A percentile compares a stretch with the other conserved stretches of the same genome.
Conservation (phyloP, 1,140 invertebrate species). For the Mizuhopecten yessoensis region DNA sequence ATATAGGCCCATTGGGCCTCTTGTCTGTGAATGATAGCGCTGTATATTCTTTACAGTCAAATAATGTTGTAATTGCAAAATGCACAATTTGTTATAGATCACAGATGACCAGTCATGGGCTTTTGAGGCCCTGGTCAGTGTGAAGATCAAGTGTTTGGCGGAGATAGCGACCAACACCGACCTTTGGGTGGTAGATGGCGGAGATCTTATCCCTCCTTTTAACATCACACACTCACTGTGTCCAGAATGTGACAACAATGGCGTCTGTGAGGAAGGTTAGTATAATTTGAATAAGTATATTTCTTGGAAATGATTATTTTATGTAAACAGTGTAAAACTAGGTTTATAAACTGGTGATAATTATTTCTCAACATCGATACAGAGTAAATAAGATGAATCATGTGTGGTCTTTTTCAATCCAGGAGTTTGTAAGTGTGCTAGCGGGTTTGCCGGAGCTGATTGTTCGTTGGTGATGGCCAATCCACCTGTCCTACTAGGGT, state of each 20-base stretch:
- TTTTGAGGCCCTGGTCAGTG: constrained; percentile 60
- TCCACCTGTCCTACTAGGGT: constrained; percentile 54
- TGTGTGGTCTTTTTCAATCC: not conserved
- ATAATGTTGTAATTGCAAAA: no score
- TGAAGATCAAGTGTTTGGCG: constrained; percentile 66
- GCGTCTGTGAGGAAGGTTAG: not conserved
- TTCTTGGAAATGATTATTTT: no score
- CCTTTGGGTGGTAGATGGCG: constrained; percentile 55
- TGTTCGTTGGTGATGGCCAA: constrained; percentile 64
- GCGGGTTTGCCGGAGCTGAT: constrained; percentile 65
- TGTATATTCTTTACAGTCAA: not conserved
- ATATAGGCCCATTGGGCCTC: no score
- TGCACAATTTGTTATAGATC: constrained; percentile 60
- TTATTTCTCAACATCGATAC: no score
- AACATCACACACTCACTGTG: not conserved
- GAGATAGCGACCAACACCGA: constrained; percentile 48
- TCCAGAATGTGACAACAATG: not conserved
- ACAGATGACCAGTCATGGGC: constrained; percentile 64
- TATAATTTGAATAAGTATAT: no score
- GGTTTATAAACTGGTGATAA: no score
- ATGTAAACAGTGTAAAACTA: no score
- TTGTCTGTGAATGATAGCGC: no score
- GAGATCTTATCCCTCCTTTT: constrained; percentile 44
- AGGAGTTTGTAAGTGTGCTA: constrained; percentile 69
- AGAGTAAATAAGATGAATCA: no score